Conservation (phyloP, 53 echinoderm and acorn worm genomes). For the Glandiceps talaboti region DNA sequence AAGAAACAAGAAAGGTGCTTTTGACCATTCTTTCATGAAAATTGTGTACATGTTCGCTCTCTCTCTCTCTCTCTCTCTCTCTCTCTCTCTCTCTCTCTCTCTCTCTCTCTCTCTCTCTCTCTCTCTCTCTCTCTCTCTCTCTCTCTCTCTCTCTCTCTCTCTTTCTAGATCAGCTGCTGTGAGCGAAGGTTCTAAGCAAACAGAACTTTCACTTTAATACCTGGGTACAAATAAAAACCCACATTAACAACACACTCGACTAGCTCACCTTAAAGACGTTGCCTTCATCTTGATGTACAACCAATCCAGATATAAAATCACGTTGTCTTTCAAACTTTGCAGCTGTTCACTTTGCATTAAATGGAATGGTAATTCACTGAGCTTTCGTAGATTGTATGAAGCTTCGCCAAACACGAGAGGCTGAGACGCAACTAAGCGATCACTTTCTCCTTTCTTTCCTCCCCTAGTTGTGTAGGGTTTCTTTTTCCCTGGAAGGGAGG, state of each 20-base stretch:
- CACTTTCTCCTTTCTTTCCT: slow-evolving; percentile 22
- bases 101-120: too few species aligned
- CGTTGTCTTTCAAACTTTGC: slow-evolving; percentile 10
- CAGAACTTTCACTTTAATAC: too few species aligned
- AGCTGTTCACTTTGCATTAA: slow-evolving; percentile 30
- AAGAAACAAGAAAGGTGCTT: background rate
- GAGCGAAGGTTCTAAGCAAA: too few species aligned
- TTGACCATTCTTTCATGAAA: background rate
- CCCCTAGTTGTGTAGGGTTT: background rate
- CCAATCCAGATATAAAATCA: slow-evolving; percentile 24
- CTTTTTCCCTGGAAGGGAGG: background rate
- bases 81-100: too few species aligned
- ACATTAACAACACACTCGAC: background rate
- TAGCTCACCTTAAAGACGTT: slow-evolving; percentile 20
- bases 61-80: too few species aligned
- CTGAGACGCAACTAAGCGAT: slow-evolving; percentile 73
- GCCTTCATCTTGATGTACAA: slow-evolving; percentile 17
- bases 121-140: too few species aligned
- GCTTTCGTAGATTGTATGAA: slow-evolving; percentile 62
- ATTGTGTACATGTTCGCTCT: too few species aligned
- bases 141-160: too few species aligned
- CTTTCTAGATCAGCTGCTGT: too few species aligned
- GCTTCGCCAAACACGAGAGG: slow-evolving; percentile 60
- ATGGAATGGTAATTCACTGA: slow-evolving; percentile 75
- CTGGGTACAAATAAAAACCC: too few species aligned